Base-by-base conservation (phyloP, 2,113 vertebrate genomes). In the Perca flavescens region DNA sequence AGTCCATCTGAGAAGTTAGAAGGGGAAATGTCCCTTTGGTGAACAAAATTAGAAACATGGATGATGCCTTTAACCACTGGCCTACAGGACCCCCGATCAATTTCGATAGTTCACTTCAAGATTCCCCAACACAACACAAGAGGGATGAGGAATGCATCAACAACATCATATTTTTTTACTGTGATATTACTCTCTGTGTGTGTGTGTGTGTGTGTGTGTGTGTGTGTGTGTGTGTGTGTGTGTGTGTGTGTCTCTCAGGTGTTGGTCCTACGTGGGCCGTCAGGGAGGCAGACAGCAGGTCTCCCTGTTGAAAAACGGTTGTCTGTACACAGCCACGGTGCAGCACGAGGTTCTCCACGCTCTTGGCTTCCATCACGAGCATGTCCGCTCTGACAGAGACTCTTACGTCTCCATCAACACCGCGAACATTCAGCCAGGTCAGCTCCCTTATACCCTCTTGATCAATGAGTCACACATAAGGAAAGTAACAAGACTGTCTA, bases 321-420 rank as follows among this genome's bases (percentile, higher is more conserved):
- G 94, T 49, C 1, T 94, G 22, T 72, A 31, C 71, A 19, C 1
- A 1, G 3, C 13, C 1, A 65, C 79, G 0, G 68, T 93, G 25
- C 92, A 93, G 17, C 94, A 95, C 4, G 93, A 95, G 64, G 54
- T 92, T 15, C 68, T 95, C 3, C 94, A 95, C 13, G 89, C 92
- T 8, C 82, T 95, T 21, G 93, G 94, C n/a, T 94, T 95, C 73
- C 80, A 92, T 77, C 94, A 95, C 6, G 94, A 95, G 61, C 93
- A 94, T 0, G 73, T 66, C 25, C 92, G 94, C 77, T 91, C 73
- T 0, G 94, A 95, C 89, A 83, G 94, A 14, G 92, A 95, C 72
- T 0, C 0, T 0, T 43, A 92, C 15, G 71, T 95, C 43, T 4
- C 0, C 3, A 93, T 95, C 68, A 14, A 83, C 22, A 36, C 11